A percentile compares a stretch with the other conserved stretches of the same genome.
Evolutionary conservation across 2,113 vertebrate genomes (phyloP).

Genomic region (Manacus vitellinus): DNA sequence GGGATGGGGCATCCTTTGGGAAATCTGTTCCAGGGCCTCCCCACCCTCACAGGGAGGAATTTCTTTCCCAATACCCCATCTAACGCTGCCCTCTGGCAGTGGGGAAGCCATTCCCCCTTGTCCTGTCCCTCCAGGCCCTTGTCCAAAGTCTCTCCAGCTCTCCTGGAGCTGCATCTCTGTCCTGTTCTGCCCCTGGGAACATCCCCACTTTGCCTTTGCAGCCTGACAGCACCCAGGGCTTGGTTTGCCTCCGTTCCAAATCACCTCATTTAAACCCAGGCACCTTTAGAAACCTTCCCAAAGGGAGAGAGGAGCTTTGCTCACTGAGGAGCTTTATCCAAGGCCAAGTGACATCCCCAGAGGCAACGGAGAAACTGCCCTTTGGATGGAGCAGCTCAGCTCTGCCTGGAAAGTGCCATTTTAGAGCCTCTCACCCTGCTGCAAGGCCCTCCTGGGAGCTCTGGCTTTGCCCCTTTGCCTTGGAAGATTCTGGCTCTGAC

Average conservation of each 20-base stretch:
- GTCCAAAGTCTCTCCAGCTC: neutral
- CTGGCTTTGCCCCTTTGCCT: neutral
- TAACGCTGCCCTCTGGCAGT: neutral
- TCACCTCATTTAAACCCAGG: fast-evolving
- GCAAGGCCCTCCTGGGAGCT: neutral
- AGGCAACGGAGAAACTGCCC: fast-evolving
- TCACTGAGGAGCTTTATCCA: neutral
- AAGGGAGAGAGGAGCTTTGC: neutral
- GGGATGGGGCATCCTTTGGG: neutral
- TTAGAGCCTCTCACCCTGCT: fast-evolving
- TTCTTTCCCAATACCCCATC: neutral
- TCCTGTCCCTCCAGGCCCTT: neutral
- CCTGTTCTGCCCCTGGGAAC: neutral
- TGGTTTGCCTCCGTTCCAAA: neutral
- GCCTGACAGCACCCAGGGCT: neutral
- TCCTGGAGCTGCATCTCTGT: neutral
- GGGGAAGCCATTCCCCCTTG: neutral
- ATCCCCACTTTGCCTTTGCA: neutral
- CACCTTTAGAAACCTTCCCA: neutral
- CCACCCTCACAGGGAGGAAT: neutral
- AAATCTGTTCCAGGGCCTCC: neutral
- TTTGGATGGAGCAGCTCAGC: fast-evolving
- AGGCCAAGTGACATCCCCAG: neutral
- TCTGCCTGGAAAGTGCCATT: neutral
- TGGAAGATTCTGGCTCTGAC: neutral